Base-by-base conservation (phyloP, 1,140 invertebrate species). In the Pseudomyrmex cubaensis region DNA sequence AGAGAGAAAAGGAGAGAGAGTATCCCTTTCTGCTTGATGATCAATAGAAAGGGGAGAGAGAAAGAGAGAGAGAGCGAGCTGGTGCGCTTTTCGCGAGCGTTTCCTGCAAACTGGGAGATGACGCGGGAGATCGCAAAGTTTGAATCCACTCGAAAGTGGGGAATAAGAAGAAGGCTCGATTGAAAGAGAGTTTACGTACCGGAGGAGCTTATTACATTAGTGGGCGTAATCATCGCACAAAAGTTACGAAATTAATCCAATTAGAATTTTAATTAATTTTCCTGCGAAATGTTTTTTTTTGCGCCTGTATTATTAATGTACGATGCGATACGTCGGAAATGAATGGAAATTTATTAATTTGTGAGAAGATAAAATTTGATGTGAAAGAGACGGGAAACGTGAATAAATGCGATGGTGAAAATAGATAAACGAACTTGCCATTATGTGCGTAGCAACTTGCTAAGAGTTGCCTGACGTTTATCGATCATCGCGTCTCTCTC, bases 11-110 rank as follows among this genome's bases (percentile, higher is more conserved):
- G 35, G 5, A 35, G 5, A 35, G 35, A 35, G 72, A 50, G 76
- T 70, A 46, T 54, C 59, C 54, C 20, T 25, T 59, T 46, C 44
- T 80, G 35, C 35, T 80, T 59, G 44, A 80, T 70, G 76, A 80
- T 80, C 76, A 70, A 70, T 59, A 56, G 67, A 48, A 48, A 48
- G 20, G 48, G 20, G 7, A 48, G 54, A 20, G 12, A 17, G 22
- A n/a, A n/a, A 2, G 66, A 52, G 48, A n/a, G 46, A n/a, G n/a
- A 48, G 9, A 69, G 46, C 20, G 25, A 35, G 9, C 22, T 22
- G 35, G 5, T 35, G 35, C 35, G 35, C 35, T 35, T 59, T 59
- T 10, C 17, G n/a, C 57, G 57, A 35, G 17, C 20, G 20, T 48
- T 46, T 57, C 25, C 7, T n/a, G 54, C 35, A 25, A 15, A 10